Conservation (phyloP, 2,113 vertebrate genomes). For the Microcebus ravelobensis region DNA sequence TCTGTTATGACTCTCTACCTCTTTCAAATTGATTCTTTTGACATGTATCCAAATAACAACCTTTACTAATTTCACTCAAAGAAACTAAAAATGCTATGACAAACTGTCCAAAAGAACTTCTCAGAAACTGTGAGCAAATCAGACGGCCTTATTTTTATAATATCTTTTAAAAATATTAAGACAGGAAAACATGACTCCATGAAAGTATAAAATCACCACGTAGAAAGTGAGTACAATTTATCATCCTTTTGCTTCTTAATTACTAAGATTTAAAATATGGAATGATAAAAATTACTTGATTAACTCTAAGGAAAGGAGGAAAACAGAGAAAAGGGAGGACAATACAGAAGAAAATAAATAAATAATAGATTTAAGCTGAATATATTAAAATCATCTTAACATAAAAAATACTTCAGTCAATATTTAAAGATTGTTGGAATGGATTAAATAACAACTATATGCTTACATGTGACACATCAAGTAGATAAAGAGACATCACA, state of each 20-base stretch:
- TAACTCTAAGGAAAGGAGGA: conserved; percentile 1
- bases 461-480: background rate
- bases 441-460: background rate
- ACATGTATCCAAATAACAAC: conserved; percentile 18
- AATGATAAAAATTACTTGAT: background rate
- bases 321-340: background rate
- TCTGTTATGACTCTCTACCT: background rate
- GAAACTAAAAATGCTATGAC: background rate
- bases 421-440: background rate
- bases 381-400: background rate
- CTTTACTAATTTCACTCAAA: background rate
- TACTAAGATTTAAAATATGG: background rate
- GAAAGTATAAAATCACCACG: background rate
- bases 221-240: background rate
- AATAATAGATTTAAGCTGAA: background rate
- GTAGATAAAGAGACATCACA: background rate
- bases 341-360: background rate
- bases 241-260: background rate
- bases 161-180: background rate
- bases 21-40: conserved; percentile 37
- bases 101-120: background rate
- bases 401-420: background rate
- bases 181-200: background rate
- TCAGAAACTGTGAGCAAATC: conserved; percentile 43
- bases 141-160: background rate